These are phyloP conservation scores for Halichondria panicea DNA, from an alignment of 37 sponge, comb jelly and placozoan genomes.

Conservation along the genomic window DNA sequence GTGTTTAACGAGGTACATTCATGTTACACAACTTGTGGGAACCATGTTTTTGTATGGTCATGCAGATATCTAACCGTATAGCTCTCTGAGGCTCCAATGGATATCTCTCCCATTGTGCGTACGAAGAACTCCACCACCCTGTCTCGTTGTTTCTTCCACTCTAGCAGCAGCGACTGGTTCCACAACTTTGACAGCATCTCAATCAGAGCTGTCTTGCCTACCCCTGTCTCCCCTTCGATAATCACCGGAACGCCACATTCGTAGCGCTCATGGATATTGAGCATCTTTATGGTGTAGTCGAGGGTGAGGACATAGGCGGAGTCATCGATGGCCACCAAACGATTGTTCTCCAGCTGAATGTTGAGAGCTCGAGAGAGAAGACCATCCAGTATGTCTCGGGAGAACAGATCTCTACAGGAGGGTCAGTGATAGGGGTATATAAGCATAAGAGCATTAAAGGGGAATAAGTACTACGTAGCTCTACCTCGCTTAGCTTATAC, in stretches of 20 bases:
- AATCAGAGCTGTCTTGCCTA: slow-evolving; percentile 86
- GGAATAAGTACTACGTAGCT: no score
- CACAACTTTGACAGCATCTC: slow-evolving; percentile 79
- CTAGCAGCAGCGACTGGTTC: slow-evolving; percentile 47
- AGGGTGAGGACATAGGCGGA: slow-evolving; percentile 77
- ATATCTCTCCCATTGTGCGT: slow-evolving; percentile 22
- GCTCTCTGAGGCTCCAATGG: neutral
- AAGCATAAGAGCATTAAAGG: no score
- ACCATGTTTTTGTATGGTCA: no score
- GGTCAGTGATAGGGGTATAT: neutral
- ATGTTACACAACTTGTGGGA: no score
- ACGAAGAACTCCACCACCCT: slow-evolving; percentile 32
- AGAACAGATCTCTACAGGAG: slow-evolving; percentile 32
- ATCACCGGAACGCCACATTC: slow-evolving; percentile 89
- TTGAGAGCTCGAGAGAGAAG: slow-evolving; percentile 67
- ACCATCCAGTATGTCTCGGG: slow-evolving; percentile 44
- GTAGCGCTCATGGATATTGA: slow-evolving; percentile 71
- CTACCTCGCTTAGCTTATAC: no score
- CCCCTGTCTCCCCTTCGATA: slow-evolving; percentile 92
- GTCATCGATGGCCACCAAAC: slow-evolving; percentile 64
- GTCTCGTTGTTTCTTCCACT: slow-evolving; percentile 31
- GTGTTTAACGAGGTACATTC: no score
- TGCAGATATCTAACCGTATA: slow-evolving; percentile 23
- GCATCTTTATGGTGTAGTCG: slow-evolving; percentile 86
- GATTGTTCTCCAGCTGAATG: slow-evolving; percentile 26